Base-by-base conservation (phyloP, 2,797 vertebrate species). In the Sitta carolinensis region DNA sequence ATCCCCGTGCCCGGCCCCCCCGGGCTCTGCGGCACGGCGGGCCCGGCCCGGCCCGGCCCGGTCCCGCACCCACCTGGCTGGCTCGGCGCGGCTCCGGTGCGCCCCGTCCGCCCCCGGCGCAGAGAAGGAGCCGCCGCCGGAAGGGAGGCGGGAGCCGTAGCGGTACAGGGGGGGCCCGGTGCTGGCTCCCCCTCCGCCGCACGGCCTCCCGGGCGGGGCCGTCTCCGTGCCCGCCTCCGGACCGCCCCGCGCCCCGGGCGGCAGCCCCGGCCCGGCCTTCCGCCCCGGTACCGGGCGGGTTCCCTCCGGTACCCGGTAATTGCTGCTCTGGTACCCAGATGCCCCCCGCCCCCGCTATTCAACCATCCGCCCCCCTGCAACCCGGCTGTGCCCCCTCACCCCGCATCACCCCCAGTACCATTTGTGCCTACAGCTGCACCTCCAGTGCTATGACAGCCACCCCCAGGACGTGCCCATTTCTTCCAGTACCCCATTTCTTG, bases 121-220 rank as follows among this genome's bases (percentile, higher is more conserved):
- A 67, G 87, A 51, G 90, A 90, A 87, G 64, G 69, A 87, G 84
- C 90, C 69, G 64, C 83, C 69, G 87, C 90, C 90, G 90, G 93
- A 92, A 94, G 87, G 93, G 90, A 94, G 90, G 93, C 83, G 90
- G 90, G 90, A 90, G 74, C 87, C 73, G 82, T 42, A 66, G 34
- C 72, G 64, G 90, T 73, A 78, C 80, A 57, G 80, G 67, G 69
- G 66, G 48, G 19, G 12, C 50, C 68, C 88, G 84, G 70, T 78
- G 66, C 70, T 81, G 87, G 75, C 87, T 93, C 93, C 87, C 90
- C 87, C 93, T 94, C 81, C 67, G 67, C 84, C 57, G 94, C 81
- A 66, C 72, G 84, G 88, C 80, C 88, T 86, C 84, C 84, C 81
- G 58, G 88, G 84, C 52, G 52, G 52, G 30, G 30, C 52, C 30